Conservation (phyloP, 2,113 vertebrate species). For the Rhabdomys dilectus region DNA sequence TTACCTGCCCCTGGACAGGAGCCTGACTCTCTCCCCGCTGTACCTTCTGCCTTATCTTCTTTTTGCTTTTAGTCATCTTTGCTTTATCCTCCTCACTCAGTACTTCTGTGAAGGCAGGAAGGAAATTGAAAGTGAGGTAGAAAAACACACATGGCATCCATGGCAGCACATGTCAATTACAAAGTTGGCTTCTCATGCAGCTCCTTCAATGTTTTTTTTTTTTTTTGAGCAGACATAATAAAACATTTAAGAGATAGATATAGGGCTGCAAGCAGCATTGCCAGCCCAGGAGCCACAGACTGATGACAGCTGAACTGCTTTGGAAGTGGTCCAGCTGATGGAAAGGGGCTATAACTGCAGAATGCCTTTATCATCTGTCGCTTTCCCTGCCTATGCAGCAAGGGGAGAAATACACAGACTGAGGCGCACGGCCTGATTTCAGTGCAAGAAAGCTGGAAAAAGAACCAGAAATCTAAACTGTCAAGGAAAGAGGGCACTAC, state of each 20-base stretch:
- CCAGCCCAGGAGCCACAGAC: background rate
- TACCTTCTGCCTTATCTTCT: constrained; percentile 96
- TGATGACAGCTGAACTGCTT: background rate
- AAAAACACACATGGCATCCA: background rate
- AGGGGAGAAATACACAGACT: background rate
- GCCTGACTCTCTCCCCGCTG: background rate
- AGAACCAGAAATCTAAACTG: constrained; percentile 39
- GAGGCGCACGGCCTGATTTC: background rate
- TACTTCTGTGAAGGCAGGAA: constrained; percentile 87
- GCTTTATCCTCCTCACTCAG: constrained; percentile 95
- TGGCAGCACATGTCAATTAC: background rate
- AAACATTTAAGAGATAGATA: background rate
- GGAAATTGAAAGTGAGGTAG: background rate
- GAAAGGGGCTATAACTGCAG: background rate
- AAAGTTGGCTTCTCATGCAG: constrained; percentile 31
- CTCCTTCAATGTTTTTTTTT: background rate
- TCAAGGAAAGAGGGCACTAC: background rate
- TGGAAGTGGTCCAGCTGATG: background rate
- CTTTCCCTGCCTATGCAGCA: constrained; percentile 5
- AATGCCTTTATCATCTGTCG: background rate
- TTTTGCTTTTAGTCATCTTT: constrained; percentile 95
- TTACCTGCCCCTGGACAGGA: constrained; percentile 77
- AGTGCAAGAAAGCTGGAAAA: background rate
- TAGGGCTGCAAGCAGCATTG: background rate
- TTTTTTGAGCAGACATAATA: constrained; percentile 36